These are phyloP conservation scores for Euglossa dilemma DNA, from an alignment of 1,140 invertebrate genomes.

Conservation along the genomic window DNA sequence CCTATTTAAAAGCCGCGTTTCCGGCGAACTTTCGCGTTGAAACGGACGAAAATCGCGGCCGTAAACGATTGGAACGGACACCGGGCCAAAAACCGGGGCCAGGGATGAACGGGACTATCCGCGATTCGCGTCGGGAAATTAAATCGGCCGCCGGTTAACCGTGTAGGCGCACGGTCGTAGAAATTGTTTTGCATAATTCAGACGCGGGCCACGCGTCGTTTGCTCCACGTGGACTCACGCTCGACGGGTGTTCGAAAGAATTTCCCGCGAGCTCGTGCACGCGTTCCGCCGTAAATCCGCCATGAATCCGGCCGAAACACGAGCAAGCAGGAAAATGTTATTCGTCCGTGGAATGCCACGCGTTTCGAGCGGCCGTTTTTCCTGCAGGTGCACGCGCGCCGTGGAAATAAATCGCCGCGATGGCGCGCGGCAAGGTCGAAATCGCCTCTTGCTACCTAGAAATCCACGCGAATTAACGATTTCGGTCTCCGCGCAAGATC, in stretches of 20 bases:
- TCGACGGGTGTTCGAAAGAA: conserved; percentile 11
- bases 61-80: conserved; percentile 2
- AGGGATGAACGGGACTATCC: not conserved
- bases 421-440: conserved; percentile 51
- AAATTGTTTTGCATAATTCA: conserved; percentile 49
- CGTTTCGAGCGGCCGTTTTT: conserved; percentile 48
- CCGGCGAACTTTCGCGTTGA: not conserved
- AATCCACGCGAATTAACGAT: conserved; percentile 47
- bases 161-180: not conserved
- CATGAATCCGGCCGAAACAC: conserved; percentile 47
- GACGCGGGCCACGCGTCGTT: not conserved
- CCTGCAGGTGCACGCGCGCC: conserved; percentile 50
- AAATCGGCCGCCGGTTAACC: conserved; percentile 3
- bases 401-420: conserved; percentile 52
- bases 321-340: conserved; percentile 48
- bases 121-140: not conserved
- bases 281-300: conserved; percentile 8
- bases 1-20: not conserved
- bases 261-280: conserved; percentile 2
- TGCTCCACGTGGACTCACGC: conserved; percentile 6
- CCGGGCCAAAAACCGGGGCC: not conserved
- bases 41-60: conserved; percentile 6
- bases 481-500: not conserved
- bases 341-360: conserved; percentile 46
- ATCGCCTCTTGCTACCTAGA: not conserved